Conservation (phyloP, 2,888 invertebrate genomes). For the Euproctis similis region DNA sequence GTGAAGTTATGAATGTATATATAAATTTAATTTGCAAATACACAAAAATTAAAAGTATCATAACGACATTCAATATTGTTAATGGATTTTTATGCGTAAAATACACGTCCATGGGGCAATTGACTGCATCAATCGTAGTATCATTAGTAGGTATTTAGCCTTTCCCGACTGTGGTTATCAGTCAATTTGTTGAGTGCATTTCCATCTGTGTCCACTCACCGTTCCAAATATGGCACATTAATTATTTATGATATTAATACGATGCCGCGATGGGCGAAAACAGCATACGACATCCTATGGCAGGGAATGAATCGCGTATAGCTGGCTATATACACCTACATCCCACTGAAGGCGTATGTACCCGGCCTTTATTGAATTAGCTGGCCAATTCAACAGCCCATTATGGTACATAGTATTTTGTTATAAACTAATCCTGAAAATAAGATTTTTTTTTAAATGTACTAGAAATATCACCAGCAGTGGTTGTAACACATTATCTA, state of each 20-base stretch:
- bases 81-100: conserved; percentile 14
- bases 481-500: too few relatives aligned
- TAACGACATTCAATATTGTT: too few relatives aligned
- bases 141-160: conserved; percentile 73
- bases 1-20: too few relatives aligned
- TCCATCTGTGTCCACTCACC: conserved; percentile 58
- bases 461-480: too few relatives aligned
- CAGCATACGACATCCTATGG: conserved; percentile 33
- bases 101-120: conserved; percentile 9
- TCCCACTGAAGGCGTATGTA: too few relatives aligned
- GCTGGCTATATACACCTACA: too few relatives aligned
- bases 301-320: background rate
- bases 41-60: too few relatives aligned
- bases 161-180: conserved; percentile 69
- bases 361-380: conserved; percentile 55
- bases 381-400: too few relatives aligned
- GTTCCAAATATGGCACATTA: conserved; percentile 59
- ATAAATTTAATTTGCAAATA: too few relatives aligned
- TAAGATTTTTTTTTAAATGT: too few relatives aligned
- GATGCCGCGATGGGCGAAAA: conserved; percentile 59
- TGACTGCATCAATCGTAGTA: conserved; percentile 53
- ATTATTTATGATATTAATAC: conserved; percentile 71
- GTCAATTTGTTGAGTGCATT: conserved; percentile 73
- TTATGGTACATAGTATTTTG: too few relatives aligned
- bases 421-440: too few relatives aligned